Conservation (phyloP, 2,113 vertebrate species). For the Peromyscus maniculatus region DNA sequence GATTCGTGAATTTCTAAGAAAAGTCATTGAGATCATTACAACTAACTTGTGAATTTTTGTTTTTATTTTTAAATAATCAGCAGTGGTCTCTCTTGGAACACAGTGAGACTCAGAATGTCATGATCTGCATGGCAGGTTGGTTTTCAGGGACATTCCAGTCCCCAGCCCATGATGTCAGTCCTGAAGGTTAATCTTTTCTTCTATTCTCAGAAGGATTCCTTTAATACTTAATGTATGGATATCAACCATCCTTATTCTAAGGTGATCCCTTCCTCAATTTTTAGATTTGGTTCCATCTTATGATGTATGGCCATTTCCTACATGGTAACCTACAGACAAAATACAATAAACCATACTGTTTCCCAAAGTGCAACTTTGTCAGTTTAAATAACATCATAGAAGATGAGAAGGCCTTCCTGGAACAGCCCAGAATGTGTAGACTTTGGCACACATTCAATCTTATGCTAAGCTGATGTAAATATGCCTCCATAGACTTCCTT, state of each 20-base stretch:
- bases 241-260: not conserved
- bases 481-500: not conserved
- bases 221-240: not conserved
- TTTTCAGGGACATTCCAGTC: not conserved
- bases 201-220: not conserved
- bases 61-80: not conserved
- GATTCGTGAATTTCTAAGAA: conserved; percentile 30
- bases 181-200: not conserved
- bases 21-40: not conserved
- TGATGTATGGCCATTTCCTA: not conserved
- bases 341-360: not conserved
- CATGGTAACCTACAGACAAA: not conserved
- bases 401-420: not conserved
- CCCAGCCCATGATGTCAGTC: not conserved
- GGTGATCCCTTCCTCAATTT: not conserved
- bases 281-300: conserved; percentile 6
- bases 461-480: not conserved
- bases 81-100: not conserved
- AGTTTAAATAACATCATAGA: conserved; percentile 6
- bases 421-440: not conserved
- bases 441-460: not conserved
- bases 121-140: not conserved
- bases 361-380: not conserved
- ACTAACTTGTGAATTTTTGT: not conserved
- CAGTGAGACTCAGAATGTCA: conserved; percentile 2